phyloP scores from a whole-genome alignment of 1,140 invertebrate genomes.

The Plectrocnemia conspersa region DNA sequence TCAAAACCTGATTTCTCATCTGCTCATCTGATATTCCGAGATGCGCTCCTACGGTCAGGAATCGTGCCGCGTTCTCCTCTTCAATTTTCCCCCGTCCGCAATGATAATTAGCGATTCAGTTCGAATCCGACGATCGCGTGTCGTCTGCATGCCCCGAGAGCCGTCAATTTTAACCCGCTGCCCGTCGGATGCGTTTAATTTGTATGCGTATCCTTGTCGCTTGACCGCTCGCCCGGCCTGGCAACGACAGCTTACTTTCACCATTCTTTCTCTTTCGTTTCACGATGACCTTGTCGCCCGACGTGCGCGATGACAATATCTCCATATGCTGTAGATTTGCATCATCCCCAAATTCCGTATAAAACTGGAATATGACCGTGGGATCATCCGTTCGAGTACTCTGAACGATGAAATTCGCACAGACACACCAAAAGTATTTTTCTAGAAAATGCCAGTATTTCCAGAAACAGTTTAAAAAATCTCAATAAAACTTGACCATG shows the following conservation, averaged over 20 bases:
- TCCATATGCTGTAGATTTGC: too few relatives aligned
- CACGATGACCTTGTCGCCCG: slow-evolving; percentile 9
- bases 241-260: slow-evolving; percentile 26
- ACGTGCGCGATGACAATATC: not conserved
- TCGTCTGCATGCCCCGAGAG: not conserved
- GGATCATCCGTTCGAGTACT: too few relatives aligned
- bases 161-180: not conserved
- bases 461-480: too few relatives aligned
- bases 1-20: too few relatives aligned
- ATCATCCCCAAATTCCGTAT: too few relatives aligned
- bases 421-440: too few relatives aligned
- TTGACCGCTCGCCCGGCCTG: slow-evolving; percentile 13
- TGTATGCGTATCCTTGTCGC: slow-evolving; percentile 31
- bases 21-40: slow-evolving; percentile 1
- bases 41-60: too few relatives aligned
- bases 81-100: not conserved
- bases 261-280: slow-evolving; percentile 33
- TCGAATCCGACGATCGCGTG: not conserved
- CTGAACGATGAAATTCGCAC: too few relatives aligned
- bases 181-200: slow-evolving; percentile 16
- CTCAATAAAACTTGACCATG: too few relatives aligned
- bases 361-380: too few relatives aligned
- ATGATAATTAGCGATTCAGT: not conserved
- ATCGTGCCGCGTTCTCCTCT: not conserved
- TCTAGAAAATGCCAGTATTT: too few relatives aligned